phyloP scores from a whole-genome alignment of 2,113 vertebrate species.

The Apodemus sylvaticus region DNA sequence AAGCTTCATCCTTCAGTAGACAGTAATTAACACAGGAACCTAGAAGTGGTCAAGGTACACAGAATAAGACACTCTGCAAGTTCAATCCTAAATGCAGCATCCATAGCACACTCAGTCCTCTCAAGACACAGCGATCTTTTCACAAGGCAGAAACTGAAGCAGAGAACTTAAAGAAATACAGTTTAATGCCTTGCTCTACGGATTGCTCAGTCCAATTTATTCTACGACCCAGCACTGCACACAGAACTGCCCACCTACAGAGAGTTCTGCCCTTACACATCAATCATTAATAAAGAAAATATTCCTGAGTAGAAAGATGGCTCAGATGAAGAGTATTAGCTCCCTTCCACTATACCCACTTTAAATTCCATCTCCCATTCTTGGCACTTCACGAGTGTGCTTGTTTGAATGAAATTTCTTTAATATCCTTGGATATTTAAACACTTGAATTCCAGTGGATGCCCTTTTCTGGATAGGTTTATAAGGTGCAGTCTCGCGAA shows the following conservation, averaged over 20 bases:
- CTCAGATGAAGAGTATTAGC: not conserved
- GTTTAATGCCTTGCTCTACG: too few relatives aligned
- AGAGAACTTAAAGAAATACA: not conserved
- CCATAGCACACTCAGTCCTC: not conserved
- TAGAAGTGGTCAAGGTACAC: too few relatives aligned
- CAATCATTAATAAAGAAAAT: not conserved
- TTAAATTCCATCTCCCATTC: not conserved
- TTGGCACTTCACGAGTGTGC: not conserved
- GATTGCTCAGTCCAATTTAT: not conserved
- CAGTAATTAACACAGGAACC: not conserved
- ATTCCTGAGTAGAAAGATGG: not conserved
- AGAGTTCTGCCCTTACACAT: not conserved
- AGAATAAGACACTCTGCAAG: not conserved
- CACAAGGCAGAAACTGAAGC: not conserved
- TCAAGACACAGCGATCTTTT: not conserved
- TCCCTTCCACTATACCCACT: not conserved
- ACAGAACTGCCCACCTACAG: not conserved
- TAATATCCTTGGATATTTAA: not conserved
- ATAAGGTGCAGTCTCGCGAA: not conserved
- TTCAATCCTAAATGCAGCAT: not conserved
- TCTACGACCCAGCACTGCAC: not conserved
- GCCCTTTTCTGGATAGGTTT: not conserved
- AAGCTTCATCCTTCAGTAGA: not conserved
- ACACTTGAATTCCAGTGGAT: not conserved
- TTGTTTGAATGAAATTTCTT: not conserved